These are phyloP conservation scores for Cryptops parisi DNA, from an alignment of 2,888 invertebrate genomes.

Conservation along the genomic window DNA sequence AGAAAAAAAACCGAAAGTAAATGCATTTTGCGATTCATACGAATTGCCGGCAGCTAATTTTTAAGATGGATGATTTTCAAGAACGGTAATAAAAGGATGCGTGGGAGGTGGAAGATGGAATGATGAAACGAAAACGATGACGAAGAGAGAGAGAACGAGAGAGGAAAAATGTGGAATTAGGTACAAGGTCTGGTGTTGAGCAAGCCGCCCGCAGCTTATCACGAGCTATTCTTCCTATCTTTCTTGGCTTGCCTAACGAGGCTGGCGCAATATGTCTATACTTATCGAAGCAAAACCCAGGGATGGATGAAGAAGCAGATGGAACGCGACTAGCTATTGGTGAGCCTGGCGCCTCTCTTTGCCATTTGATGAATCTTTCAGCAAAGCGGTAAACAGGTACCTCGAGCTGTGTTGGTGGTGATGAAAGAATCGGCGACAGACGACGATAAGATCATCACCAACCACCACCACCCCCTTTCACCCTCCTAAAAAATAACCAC, in stretches of 20 bases:
- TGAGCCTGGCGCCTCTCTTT: neutral
- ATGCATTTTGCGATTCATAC: too few species aligned
- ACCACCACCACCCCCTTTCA: too few species aligned
- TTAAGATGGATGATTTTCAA: too few species aligned
- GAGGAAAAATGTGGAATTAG: neutral
- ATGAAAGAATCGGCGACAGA: too few species aligned
- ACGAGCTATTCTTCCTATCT: neutral
- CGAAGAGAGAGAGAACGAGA: neutral
- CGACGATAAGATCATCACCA: too few species aligned
- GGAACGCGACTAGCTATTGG: neutral
- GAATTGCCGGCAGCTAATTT: too few species aligned
- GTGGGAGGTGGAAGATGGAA: too few species aligned
- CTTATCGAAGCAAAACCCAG: neutral
- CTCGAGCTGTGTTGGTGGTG: neutral
- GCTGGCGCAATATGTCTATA: neutral
- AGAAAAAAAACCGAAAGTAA: too few species aligned
- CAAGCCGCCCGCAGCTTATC: neutral
- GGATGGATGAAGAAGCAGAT: too few species aligned
- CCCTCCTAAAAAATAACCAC: too few species aligned
- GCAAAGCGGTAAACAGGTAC: neutral
- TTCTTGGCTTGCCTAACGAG: neutral
- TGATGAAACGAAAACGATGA: too few species aligned
- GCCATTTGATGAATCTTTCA: neutral
- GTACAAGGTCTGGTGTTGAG: neutral
- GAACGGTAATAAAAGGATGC: too few species aligned